phyloP scores from a whole-genome alignment of 2,888 invertebrate species.

The Pharmacophagus antenor region DNA sequence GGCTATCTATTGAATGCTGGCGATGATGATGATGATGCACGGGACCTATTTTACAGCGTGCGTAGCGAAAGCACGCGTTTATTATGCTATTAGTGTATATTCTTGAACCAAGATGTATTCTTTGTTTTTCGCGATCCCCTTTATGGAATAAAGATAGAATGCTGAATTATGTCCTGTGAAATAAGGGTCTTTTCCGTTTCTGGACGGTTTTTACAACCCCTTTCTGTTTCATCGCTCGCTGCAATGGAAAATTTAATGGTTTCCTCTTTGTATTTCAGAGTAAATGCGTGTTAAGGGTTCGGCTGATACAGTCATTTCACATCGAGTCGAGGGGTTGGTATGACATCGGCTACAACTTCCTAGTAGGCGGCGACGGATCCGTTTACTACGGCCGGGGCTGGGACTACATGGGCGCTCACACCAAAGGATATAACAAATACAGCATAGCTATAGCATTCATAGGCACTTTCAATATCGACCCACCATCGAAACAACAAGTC shows the following conservation, averaged over 20 bases:
- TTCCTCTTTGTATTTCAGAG: slow-evolving; percentile 63
- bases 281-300: slow-evolving; percentile 80
- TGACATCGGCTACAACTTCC: slow-evolving; percentile 89
- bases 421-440: slow-evolving; percentile 82
- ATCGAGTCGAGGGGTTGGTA: slow-evolving; percentile 83
- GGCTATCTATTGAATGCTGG: too few relatives aligned
- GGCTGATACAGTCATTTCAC: slow-evolving; percentile 84
- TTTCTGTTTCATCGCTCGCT: background rate
- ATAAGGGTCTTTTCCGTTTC: background rate
- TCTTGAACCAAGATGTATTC: too few relatives aligned
- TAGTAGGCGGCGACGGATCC: slow-evolving; percentile 89
- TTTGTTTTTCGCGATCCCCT: too few relatives aligned
- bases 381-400: slow-evolving; percentile 89
- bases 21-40: too few relatives aligned
- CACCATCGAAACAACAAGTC: slow-evolving; percentile 75
- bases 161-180: too few relatives aligned
- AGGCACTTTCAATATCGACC: slow-evolving; percentile 83
- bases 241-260: too few relatives aligned
- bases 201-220: background rate
- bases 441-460: slow-evolving; percentile 87
- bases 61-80: too few relatives aligned
- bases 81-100: too few relatives aligned
- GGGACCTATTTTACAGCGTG: too few relatives aligned
- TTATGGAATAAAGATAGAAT: too few relatives aligned
- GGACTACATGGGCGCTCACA: slow-evolving; percentile 86